Conservation (phyloP, 2,113 vertebrate species). For the Tichodroma muraria region DNA sequence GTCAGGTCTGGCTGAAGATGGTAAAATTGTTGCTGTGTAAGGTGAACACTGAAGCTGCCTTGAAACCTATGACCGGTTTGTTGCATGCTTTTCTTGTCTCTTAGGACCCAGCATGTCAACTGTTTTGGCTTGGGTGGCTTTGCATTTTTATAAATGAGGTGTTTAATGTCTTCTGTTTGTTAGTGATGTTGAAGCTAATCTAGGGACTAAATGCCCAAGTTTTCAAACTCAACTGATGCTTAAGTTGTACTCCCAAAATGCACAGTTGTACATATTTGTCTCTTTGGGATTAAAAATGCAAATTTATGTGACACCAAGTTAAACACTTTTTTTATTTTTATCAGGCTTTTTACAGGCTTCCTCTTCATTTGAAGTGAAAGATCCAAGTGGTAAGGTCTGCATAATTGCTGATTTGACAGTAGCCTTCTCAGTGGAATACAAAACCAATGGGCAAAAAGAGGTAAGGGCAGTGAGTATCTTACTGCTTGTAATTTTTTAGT, state of each 20-base stretch:
- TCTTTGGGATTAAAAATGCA: background rate
- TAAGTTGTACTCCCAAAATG: background rate
- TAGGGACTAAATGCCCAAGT: background rate
- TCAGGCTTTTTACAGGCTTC: constrained; percentile 63
- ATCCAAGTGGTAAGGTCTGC: constrained; percentile 73
- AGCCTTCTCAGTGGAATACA: constrained; percentile 75
- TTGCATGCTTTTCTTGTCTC: background rate
- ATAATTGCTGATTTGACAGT: constrained; percentile 83
- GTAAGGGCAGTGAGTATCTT: constrained; percentile 8
- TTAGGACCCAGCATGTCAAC: background rate
- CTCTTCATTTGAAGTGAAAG: constrained; percentile 79
- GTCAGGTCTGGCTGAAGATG: background rate
- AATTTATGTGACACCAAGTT: background rate
- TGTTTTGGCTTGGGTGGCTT: background rate
- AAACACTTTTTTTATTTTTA: background rate
- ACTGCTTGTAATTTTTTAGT: background rate
- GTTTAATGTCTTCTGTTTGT: background rate
- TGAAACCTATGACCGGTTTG: background rate
- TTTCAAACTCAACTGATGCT: background rate
- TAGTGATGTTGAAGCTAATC: background rate
- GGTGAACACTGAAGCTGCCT: background rate
- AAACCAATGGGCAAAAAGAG: background rate
- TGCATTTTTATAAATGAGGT: background rate
- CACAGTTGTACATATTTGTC: background rate
- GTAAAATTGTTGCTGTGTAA: background rate